Base-by-base conservation (phyloP, 2,797 vertebrate genomes). In the Acanthurus leucopareius region DNA sequence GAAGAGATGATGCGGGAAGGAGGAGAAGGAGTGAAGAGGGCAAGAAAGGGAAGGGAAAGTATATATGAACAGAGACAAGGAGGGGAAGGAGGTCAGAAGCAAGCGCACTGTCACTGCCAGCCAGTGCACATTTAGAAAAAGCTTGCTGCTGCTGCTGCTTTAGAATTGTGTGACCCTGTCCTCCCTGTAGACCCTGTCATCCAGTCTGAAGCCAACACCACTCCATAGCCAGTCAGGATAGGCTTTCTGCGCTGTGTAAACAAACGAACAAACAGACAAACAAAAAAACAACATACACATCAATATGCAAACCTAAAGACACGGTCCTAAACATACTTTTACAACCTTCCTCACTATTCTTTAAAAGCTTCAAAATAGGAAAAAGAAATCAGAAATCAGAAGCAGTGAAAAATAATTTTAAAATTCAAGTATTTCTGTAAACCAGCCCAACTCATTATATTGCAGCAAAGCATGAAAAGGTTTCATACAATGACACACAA, bases 201-300 rank as follows among this genome's bases (percentile, higher is more conserved):
- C 96, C 95, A 83, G 95, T 95, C 91, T 96, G 95, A 83, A 95
- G 93, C 78, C 80, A 92, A 86, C 85, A 90, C 93, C 89, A 90
- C 94, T 91, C 95, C 96, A 96, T 96, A 88, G 77, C 79, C 85
- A 16, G 88, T 85, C 88, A 84, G 79, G 83, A 82, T n/a, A 20
- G 85, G 62, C 68, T 32, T 77, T 66, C 69, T 67, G 70, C 53
- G 19, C 89, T 91, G 79, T 57, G 61, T 2, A 52, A 35, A 76
- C 59, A 72, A 69, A 61, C 20, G 64, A 25, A 25, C 25, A 25
- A 25, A 25, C 25, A 25, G 25, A 25, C 25, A 25, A 25, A 25
- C 25, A 63, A 40, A 75, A 59, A 38, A 17, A 82, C 1, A 65
- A 48, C 32, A 53, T 32, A 20, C 13, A 65, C 20, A 69, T 75